These are phyloP conservation scores for Cybosia mesomella DNA, from an alignment of 2,888 invertebrate genomes.

Conservation along the genomic window DNA sequence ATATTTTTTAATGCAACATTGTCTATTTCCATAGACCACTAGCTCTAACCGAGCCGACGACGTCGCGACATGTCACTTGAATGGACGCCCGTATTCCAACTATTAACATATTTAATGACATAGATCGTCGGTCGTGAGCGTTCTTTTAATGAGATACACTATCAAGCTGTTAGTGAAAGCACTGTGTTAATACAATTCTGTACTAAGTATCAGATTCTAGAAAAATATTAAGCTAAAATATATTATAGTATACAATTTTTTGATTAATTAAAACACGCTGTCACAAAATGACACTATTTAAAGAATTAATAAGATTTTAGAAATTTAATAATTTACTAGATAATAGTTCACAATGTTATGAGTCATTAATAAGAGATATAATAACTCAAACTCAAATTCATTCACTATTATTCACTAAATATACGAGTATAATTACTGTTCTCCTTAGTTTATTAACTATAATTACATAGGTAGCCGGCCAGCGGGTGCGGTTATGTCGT, in stretches of 20 bases:
- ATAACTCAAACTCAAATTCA: too few relatives aligned
- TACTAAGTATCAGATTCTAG: background rate
- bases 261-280: background rate
- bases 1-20: constrained; percentile 22
- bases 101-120: constrained; percentile 86
- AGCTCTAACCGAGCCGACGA: constrained; percentile 62
- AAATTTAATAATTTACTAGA: too few relatives aligned
- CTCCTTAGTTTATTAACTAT: too few relatives aligned
- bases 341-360: too few relatives aligned
- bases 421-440: too few relatives aligned
- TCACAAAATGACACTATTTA: too few relatives aligned
- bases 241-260: background rate
- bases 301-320: too few relatives aligned
- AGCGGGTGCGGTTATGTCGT: too few relatives aligned
- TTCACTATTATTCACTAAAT: too few relatives aligned
- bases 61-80: constrained; percentile 80
- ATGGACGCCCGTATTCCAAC: constrained; percentile 80
- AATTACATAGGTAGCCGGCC: too few relatives aligned
- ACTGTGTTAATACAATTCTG: constrained; percentile 23
- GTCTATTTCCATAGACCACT: constrained; percentile 55
- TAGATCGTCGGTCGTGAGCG: constrained; percentile 72
- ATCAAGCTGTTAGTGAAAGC: constrained; percentile 63
- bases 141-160: constrained; percentile 79
- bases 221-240: background rate
- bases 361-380: too few relatives aligned